These are phyloP conservation scores for Pandemis corylana DNA, from an alignment of 2,888 invertebrate genomes.

Conservation along the genomic window DNA sequence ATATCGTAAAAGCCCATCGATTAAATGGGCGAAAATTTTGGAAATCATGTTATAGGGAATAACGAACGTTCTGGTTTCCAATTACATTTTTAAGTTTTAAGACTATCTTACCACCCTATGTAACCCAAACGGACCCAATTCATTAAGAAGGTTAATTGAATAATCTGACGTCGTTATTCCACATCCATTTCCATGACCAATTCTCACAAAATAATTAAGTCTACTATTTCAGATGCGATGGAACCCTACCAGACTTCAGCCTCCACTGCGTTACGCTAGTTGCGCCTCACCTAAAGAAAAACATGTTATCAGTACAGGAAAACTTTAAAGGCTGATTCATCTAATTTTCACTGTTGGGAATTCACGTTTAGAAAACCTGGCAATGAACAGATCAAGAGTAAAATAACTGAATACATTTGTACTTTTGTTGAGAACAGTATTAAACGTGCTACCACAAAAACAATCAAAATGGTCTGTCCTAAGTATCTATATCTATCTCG, in stretches of 20 bases:
- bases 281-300: slow-evolving; percentile 19
- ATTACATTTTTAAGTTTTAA: too few species aligned
- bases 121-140: too few species aligned
- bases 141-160: too few species aligned
- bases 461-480: too few species aligned
- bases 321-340: not conserved
- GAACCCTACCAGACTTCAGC: not conserved
- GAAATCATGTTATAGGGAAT: too few species aligned
- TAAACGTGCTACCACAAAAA: too few species aligned
- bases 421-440: not conserved
- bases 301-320: not conserved
- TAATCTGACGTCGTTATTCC: not conserved
- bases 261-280: not conserved
- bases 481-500: too few species aligned
- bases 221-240: not conserved
- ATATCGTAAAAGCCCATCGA: too few species aligned
- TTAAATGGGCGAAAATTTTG: too few species aligned
- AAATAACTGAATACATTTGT: not conserved
- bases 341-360: not conserved
- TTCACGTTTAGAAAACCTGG: not conserved
- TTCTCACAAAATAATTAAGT: not conserved
- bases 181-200: too few species aligned
- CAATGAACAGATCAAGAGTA: not conserved
- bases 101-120: too few species aligned
- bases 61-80: too few species aligned